phyloP scores from a whole-genome alignment of 2,797 vertebrate genomes.

The Zenarchopterus dispar region DNA sequence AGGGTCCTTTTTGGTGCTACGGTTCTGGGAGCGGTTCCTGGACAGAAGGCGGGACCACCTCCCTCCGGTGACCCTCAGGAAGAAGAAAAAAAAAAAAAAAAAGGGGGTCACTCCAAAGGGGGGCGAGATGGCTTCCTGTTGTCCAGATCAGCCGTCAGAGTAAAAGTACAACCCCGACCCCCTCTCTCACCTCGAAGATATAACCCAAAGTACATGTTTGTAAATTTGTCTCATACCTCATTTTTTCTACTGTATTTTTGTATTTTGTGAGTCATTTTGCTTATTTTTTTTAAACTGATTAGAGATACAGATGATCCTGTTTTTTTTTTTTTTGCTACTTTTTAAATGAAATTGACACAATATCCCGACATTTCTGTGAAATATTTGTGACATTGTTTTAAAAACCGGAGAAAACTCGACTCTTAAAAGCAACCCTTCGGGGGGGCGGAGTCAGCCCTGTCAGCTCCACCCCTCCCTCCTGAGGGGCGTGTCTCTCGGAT shows the following conservation, averaged over 20 bases:
- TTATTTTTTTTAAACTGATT: conserved; percentile 56
- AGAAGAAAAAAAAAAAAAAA: too few relatives aligned
- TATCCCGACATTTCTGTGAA: too few relatives aligned
- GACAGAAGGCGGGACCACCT: conserved; percentile 27
- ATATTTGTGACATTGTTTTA: too few relatives aligned
- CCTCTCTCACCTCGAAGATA: conserved; percentile 57
- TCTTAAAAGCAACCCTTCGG: too few relatives aligned
- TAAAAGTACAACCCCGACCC: conserved; percentile 47
- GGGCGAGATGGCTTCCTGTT: conserved; percentile 37
- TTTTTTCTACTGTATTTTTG: conserved; percentile 84
- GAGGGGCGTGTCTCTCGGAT: too few relatives aligned
- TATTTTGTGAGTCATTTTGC: conserved; percentile 55
- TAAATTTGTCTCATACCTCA: conserved; percentile 90
- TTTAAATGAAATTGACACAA: not conserved
- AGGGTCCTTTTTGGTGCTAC: conserved; percentile 78
- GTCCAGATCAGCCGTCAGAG: conserved; percentile 36
- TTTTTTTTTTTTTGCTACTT: not conserved
- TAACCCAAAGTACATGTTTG: conserved; percentile 78
- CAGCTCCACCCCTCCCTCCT: too few relatives aligned
- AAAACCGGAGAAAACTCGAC: too few relatives aligned
- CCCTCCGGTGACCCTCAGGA: too few relatives aligned
- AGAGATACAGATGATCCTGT: conserved; percentile 45
- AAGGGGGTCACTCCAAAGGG: conserved; percentile 25
- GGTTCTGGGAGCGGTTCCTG: conserved; percentile 42
- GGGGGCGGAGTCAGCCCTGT: too few relatives aligned